Evolutionary conservation across 2,888 invertebrate species (phyloP).

Genomic region (Rhodophaea formosa): DNA sequence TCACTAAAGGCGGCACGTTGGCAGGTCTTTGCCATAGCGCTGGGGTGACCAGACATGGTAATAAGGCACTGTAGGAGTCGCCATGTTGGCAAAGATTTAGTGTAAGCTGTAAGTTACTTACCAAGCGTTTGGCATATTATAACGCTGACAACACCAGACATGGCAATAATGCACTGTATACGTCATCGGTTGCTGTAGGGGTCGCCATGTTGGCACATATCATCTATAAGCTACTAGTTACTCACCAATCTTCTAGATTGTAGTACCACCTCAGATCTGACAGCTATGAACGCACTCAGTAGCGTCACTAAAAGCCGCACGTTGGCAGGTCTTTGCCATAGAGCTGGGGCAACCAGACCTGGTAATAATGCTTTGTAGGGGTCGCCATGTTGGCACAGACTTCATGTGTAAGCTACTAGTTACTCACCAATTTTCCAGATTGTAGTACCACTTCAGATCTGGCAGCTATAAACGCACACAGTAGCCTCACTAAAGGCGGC

Average conservation of each 20-base stretch:
- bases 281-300: too few species aligned
- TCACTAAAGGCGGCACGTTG: constrained; percentile 95
- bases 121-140: too few species aligned
- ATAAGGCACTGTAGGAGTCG: constrained; percentile 93
- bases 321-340: constrained; percentile 97
- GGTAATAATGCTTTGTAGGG: constrained; percentile 95
- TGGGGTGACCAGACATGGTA: constrained; percentile 89
- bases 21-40: constrained; percentile 96
- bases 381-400: too few species aligned
- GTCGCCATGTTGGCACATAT: too few species aligned
- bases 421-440: constrained; percentile 86
- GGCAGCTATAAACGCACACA: neutral
- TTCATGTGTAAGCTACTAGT: too few species aligned
- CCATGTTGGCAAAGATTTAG: too few species aligned
- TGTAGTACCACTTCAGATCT: constrained; percentile 49
- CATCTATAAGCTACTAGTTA: too few species aligned
- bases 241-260: constrained; percentile 89
- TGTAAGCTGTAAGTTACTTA: too few species aligned
- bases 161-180: constrained; percentile 36
- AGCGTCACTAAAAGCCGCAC: too few species aligned
- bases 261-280: too few species aligned
- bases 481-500: constrained; percentile 87
- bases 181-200: constrained; percentile 83
- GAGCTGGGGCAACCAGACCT: constrained; percentile 91
- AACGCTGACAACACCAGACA: too few species aligned